These are phyloP conservation scores for Plodia interpunctella DNA, from an alignment of 1,140 invertebrate species.

Conservation along the genomic window DNA sequence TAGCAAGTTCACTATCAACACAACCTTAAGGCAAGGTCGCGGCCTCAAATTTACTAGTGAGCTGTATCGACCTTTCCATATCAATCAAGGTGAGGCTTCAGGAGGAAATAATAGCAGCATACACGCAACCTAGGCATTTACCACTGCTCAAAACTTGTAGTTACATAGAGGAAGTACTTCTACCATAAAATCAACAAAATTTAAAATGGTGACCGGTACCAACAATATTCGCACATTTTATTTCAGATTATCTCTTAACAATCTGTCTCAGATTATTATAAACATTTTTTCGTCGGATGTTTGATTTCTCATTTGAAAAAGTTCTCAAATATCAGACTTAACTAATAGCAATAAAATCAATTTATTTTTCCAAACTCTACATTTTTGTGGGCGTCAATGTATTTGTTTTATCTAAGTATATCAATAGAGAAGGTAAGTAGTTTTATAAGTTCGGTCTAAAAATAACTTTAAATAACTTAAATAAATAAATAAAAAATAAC, in stretches of 20 bases:
- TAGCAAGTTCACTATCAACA: slow-evolving; percentile 12
- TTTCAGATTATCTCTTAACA: background rate
- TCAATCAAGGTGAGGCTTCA: slow-evolving; percentile 51
- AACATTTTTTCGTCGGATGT: background rate
- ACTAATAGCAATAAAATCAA: background rate
- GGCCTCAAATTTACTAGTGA: slow-evolving; percentile 43
- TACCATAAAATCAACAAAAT: background rate
- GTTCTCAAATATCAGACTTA: background rate
- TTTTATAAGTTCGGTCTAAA: too few relatives aligned
- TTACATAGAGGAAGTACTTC: background rate
- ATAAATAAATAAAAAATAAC: too few relatives aligned
- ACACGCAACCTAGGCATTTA: slow-evolving; percentile 52
- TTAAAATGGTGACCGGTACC: background rate
- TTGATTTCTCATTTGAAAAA: background rate
- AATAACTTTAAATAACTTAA: too few relatives aligned
- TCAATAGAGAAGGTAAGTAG: too few relatives aligned
- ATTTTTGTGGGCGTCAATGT: background rate
- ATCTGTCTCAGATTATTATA: background rate
- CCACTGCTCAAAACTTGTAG: slow-evolving; percentile 9
- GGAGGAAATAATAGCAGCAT: slow-evolving; percentile 53
- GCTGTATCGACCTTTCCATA: slow-evolving; percentile 49
- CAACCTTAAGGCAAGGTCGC: slow-evolving; percentile 31
- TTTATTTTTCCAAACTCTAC: background rate
- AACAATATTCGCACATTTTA: background rate
- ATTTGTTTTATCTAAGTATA: too few relatives aligned